Conservation (phyloP, 2,113 vertebrate genomes). For the Pterocles burchelli region DNA sequence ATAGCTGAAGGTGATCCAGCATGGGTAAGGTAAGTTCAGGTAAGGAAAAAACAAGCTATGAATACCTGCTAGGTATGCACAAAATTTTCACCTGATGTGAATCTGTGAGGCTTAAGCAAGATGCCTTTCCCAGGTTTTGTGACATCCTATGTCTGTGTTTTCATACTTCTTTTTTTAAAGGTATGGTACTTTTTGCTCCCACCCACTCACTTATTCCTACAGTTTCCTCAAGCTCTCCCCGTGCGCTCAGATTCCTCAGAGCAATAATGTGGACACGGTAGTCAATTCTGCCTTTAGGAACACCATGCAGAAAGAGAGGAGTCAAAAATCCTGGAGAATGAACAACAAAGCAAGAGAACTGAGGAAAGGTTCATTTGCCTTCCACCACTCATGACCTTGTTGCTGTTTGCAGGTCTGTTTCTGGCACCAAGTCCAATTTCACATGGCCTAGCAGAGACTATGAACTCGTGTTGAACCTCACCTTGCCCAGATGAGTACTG, state of each 20-base stretch:
- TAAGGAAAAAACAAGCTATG: neutral
- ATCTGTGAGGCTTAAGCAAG: neutral
- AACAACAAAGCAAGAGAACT: neutral
- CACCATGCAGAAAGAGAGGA: neutral
- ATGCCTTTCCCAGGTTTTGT: neutral
- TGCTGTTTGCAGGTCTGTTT: neutral
- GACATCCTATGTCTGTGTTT: neutral
- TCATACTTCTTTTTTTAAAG: neutral
- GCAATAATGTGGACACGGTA: neutral
- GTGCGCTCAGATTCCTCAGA: neutral
- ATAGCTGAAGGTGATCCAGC: neutral
- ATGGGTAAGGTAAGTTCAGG: neutral
- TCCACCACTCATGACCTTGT: neutral
- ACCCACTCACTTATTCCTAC: neutral
- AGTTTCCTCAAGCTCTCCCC: neutral
- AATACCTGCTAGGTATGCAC: neutral
- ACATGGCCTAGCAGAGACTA: neutral
- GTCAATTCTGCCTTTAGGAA: neutral
- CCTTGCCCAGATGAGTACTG: neutral
- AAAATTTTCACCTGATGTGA: neutral
- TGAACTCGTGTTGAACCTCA: neutral
- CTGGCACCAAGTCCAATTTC: neutral
- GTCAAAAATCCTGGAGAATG: neutral
- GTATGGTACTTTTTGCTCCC: neutral
- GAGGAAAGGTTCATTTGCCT: neutral